Evolutionary conservation across 2,113 vertebrate genomes (phyloP).

Genomic region (Psephotus haematonotus): DNA sequence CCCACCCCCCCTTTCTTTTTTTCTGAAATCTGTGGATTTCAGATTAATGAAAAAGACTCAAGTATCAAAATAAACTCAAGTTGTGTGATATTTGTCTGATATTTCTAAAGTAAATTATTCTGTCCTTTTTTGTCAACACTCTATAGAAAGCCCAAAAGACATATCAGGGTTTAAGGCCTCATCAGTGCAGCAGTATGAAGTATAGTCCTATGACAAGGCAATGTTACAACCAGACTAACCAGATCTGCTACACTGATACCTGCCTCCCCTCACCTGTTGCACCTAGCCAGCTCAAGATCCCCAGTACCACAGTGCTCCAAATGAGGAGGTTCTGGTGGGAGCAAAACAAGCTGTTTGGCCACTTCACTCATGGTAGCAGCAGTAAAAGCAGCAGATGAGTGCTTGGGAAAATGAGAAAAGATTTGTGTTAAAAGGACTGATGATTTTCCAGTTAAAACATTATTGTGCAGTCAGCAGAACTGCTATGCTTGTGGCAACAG

Average conservation of each 20-base stretch:
- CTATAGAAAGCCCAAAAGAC: not conserved
- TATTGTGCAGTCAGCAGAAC: not conserved
- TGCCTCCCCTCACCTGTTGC: not conserved
- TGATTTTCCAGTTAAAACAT: not conserved
- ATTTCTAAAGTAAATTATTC: not conserved
- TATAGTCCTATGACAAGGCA: not conserved
- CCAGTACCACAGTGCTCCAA: not conserved
- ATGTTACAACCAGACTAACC: not conserved
- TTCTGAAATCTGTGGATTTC: not conserved
- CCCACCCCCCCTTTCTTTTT: not conserved
- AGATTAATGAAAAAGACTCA: not conserved
- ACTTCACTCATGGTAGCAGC: not conserved
- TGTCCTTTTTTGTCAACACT: not conserved
- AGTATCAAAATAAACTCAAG: not conserved
- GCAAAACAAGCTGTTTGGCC: not conserved
- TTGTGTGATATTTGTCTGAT: not conserved
- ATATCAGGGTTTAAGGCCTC: not conserved
- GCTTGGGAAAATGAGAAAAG: not conserved
- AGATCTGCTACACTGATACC: too few relatives aligned
- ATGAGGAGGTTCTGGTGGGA: not conserved
- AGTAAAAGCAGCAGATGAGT: not conserved
- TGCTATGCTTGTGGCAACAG: not conserved
- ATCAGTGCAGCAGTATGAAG: not conserved
- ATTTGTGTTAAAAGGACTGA: not conserved
- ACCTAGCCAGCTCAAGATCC: not conserved